These are phyloP conservation scores for Rhadina sibilatrix DNA, from an alignment of 2,113 vertebrate species.

Conservation along the genomic window DNA sequence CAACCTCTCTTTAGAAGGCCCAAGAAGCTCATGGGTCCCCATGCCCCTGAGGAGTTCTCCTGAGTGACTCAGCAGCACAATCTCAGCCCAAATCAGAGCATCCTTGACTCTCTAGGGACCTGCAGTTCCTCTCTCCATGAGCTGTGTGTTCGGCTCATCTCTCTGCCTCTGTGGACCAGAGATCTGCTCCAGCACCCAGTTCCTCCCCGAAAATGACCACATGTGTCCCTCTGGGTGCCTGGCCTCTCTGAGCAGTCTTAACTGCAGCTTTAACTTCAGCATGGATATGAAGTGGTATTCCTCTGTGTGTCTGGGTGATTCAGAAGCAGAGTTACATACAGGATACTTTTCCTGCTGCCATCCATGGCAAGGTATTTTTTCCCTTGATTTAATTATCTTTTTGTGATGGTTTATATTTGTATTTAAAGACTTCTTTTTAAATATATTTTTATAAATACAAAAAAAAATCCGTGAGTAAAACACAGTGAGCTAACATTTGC, in stretches of 20 bases:
- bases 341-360: background rate
- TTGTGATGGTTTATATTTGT: background rate
- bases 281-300: background rate
- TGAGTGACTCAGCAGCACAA: background rate
- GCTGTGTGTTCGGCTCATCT: background rate
- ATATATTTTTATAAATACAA: background rate
- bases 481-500: background rate
- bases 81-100: background rate
- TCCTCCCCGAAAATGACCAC: rapidly evolving
- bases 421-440: background rate
- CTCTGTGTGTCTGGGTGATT: background rate
- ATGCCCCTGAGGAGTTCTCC: background rate
- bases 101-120: background rate
- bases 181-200: rapidly evolving
- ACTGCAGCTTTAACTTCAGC: background rate
- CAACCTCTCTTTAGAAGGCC: background rate
- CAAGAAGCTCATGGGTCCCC: background rate
- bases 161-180: background rate
- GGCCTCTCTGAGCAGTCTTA: background rate
- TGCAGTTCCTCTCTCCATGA: background rate
- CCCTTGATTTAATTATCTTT: background rate
- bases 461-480: background rate
- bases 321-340: background rate
- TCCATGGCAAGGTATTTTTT: background rate
- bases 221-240: background rate